phyloP scores from a whole-genome alignment of 2,888 invertebrate genomes.

The Pardosa pseudoannulata region DNA sequence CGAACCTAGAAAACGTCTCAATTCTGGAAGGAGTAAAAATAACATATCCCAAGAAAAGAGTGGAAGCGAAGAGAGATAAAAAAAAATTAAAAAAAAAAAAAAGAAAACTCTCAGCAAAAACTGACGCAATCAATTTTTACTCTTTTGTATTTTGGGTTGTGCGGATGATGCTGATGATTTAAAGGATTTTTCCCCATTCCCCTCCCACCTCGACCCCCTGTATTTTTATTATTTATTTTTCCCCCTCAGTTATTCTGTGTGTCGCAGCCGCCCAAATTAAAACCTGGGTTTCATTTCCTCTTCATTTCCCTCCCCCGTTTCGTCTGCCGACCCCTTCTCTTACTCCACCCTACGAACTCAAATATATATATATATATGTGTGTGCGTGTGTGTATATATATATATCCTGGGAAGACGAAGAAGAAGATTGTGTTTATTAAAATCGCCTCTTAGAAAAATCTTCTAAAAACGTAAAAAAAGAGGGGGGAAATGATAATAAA shows the following conservation, averaged over 20 bases:
- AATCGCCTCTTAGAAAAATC: constrained; percentile 66
- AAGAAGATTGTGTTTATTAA: constrained; percentile 72
- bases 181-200: constrained; percentile 65
- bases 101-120: constrained; percentile 68
- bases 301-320: constrained; percentile 25
- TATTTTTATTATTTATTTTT: constrained; percentile 64
- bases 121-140: constrained; percentile 72
- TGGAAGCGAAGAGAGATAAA: constrained; percentile 8
- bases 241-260: constrained; percentile 49
- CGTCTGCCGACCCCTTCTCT: neutral
- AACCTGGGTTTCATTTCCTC: constrained; percentile 48
- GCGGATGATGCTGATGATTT: constrained; percentile 70
- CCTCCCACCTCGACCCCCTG: constrained; percentile 6
- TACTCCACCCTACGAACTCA: constrained; percentile 27
- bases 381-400: too few relatives aligned
- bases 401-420: constrained; percentile 31
- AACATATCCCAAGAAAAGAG: constrained; percentile 51
- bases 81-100: constrained; percentile 30
- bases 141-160: constrained; percentile 69
- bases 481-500: neutral
- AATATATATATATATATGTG: too few relatives aligned
- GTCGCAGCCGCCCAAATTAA: constrained; percentile 59
- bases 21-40: constrained; percentile 55
- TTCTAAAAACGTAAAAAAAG: constrained; percentile 38
- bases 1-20: constrained; percentile 58